Evolutionary conservation across 2,797 vertebrate species (phyloP).

Genomic region (Cynopterus sphinx): DNA sequence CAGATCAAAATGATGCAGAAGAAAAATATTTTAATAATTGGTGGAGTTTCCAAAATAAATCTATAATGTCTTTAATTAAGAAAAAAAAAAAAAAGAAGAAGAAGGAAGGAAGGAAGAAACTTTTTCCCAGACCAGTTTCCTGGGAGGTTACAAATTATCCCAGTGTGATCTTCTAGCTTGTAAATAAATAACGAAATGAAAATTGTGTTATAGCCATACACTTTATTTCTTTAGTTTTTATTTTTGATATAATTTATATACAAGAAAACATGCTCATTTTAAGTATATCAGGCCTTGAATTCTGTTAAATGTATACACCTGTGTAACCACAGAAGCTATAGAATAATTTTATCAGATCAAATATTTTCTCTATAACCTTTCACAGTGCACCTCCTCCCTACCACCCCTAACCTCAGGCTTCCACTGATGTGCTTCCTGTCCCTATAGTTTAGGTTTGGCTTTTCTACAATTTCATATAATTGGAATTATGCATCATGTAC

Average conservation of each 20-base stretch:
- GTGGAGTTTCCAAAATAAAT: not conserved
- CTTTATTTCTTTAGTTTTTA: not conserved
- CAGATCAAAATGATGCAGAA: not conserved
- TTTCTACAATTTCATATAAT: not conserved
- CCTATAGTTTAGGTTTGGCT: not conserved
- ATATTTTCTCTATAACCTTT: not conserved
- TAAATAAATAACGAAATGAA: not conserved
- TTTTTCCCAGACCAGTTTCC: not conserved
- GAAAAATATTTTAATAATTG: slow-evolving; percentile 29
- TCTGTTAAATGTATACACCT: not conserved
- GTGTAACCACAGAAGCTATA: not conserved
- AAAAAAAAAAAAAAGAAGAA: not conserved
- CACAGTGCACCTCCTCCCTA: not conserved
- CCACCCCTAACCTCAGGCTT: not conserved
- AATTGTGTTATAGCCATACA: not conserved
- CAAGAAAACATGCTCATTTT: not conserved
- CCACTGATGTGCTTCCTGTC: not conserved
- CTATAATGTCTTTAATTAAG: not conserved
- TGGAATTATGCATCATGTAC: not conserved
- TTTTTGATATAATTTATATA: not conserved
- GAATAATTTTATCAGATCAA: not conserved
- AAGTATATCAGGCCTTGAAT: not conserved
- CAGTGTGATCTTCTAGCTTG: not conserved
- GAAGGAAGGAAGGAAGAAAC: too few species aligned
- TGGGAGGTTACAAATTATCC: not conserved